A percentile compares a stretch with the other conserved stretches of the same genome.
phyloP scores from a whole-genome alignment of 2,113 vertebrate genomes.

The Alectura lathami region DNA sequence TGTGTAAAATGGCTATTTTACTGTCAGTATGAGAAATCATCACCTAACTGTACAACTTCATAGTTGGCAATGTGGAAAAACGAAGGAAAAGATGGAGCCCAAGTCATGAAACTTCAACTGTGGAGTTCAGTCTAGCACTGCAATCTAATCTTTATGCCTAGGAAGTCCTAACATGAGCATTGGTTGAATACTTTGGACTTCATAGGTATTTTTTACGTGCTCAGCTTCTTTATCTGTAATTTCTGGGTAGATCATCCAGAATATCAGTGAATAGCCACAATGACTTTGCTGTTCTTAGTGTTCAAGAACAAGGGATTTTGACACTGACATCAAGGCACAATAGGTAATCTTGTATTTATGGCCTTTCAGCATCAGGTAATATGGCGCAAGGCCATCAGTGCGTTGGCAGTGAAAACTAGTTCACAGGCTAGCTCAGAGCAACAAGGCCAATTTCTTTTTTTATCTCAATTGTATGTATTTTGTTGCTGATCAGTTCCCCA shows the following conservation, averaged over 20 bases:
- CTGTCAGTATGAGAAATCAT: not conserved
- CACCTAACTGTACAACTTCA: not conserved
- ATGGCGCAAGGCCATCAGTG: not conserved
- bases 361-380: not conserved
- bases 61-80: not conserved
- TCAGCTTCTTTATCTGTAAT: too few species aligned
- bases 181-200: not conserved
- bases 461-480: not conserved
- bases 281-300: not conserved
- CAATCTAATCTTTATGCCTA: not conserved
- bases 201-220: not conserved
- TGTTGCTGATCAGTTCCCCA: not conserved
- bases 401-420: not conserved
- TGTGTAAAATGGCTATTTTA: not conserved
- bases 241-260: not conserved
- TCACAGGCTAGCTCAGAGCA: not conserved
- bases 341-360: not conserved
- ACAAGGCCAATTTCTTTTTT: not conserved
- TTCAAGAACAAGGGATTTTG: not conserved
- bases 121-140: not conserved
- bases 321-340: not conserved
- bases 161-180: not conserved
- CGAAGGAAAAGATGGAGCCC: not conserved
- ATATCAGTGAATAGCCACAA: not conserved
- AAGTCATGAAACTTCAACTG: not conserved